These are phyloP conservation scores for Drosophila phalerata DNA, from an alignment of 2,888 invertebrate species.

Conservation along the genomic window DNA sequence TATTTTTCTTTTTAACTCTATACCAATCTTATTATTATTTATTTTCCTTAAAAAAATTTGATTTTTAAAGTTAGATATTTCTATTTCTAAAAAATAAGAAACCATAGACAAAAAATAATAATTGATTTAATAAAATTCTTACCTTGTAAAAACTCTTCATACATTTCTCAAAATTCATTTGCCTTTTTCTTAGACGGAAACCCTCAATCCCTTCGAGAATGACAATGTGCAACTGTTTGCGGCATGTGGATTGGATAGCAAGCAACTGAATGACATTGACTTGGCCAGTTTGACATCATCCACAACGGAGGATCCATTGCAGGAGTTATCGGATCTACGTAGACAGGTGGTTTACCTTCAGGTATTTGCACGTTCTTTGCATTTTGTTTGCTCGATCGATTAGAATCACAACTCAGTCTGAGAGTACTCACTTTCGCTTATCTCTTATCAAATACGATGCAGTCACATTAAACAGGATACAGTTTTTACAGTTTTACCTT, in stretches of 20 bases:
- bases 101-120: no score
- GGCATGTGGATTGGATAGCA: slow-evolving; percentile 86
- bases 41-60: no score
- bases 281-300: slow-evolving; percentile 87
- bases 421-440: slow-evolving; percentile 47
- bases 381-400: slow-evolving; percentile 77
- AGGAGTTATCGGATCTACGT: slow-evolving; percentile 92
- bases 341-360: slow-evolving; percentile 93
- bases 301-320: slow-evolving; percentile 87
- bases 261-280: slow-evolving; percentile 85
- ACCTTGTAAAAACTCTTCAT: not conserved
- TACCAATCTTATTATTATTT: no score
- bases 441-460: slow-evolving; percentile 45
- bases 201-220: slow-evolving; percentile 94
- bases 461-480: slow-evolving; percentile 49
- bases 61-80: no score
- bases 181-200: slow-evolving; percentile 89
- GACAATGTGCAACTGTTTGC: slow-evolving; percentile 89
- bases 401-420: slow-evolving; percentile 42
- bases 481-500: slow-evolving; percentile 28
- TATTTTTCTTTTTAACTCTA: no score
- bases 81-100: no score
- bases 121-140: no score
- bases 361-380: slow-evolving; percentile 86
- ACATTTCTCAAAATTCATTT: not conserved